Evolutionary conservation across 2,797 vertebrate genomes (phyloP).

Genomic region (Cygnus olor): DNA sequence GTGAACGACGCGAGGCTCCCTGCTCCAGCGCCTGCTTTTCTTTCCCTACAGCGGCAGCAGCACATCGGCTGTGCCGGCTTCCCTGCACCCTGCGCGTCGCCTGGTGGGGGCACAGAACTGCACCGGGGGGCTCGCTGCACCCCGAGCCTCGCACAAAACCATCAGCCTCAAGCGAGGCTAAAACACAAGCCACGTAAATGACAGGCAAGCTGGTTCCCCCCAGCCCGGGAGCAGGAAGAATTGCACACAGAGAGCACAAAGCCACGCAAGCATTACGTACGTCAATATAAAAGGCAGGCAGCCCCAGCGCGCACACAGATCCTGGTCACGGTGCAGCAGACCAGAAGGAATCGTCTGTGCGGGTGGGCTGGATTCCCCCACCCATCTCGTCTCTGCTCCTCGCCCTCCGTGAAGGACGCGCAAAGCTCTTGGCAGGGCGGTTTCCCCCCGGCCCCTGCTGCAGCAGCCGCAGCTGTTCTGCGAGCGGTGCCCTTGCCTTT

Average conservation of each 20-base stretch:
- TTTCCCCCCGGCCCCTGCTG: fast-evolving
- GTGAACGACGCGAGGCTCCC: fast-evolving
- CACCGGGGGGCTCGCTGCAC: not conserved
- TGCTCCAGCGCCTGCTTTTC: not conserved
- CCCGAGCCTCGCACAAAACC: not conserved
- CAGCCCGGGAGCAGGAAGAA: not conserved
- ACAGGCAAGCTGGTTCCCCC: not conserved
- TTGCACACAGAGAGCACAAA: not conserved
- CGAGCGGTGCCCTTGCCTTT: not conserved
- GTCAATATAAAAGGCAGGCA: not conserved
- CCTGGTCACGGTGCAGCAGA: not conserved
- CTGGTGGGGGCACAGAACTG: not conserved
- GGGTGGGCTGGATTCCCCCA: not conserved
- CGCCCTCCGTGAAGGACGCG: not conserved
- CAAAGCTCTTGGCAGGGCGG: not conserved
- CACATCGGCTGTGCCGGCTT: not conserved
- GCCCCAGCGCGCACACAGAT: not conserved
- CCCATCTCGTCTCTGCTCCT: not conserved
- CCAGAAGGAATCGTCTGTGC: not conserved
- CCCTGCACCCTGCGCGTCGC: too few species aligned
- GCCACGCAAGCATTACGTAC: not conserved
- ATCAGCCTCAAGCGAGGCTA: not conserved
- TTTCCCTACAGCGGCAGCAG: not conserved
- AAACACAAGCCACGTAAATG: not conserved
- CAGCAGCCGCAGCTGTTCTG: not conserved